These are phyloP conservation scores for Chelonus formosanus DNA, from an alignment of 2,888 invertebrate genomes.

Conservation along the genomic window DNA sequence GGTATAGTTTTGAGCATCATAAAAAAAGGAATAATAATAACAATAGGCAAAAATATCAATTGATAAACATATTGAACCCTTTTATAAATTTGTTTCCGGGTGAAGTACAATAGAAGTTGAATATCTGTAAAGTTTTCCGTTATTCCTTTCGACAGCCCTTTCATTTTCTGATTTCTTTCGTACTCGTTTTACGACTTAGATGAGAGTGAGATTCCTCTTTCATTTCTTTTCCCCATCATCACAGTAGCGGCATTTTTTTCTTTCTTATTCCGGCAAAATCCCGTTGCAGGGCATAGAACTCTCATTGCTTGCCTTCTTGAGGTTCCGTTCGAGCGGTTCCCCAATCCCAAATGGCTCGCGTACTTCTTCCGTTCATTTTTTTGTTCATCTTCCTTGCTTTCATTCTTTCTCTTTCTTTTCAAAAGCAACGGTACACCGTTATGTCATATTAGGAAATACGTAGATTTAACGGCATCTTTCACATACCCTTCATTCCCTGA, in stretches of 20 bases:
- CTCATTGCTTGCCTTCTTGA: constrained; percentile 29
- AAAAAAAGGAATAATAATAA: neutral
- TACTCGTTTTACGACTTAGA: constrained; percentile 7
- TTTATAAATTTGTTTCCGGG: constrained; percentile 7
- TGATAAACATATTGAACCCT: neutral
- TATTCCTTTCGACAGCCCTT: constrained; percentile 36
- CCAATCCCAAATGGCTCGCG: constrained; percentile 35
- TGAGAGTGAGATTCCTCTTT: constrained; percentile 14
- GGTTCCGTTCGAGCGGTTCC: constrained; percentile 40
- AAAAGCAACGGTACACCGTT: constrained; percentile 55
- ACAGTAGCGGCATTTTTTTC: constrained; percentile 11
- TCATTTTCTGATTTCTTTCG: constrained; percentile 35
- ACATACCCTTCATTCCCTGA: too few relatives aligned
- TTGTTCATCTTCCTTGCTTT: constrained; percentile 25
- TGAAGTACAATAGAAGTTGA: neutral
- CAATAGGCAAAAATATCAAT: neutral
- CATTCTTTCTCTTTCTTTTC: constrained; percentile 31
- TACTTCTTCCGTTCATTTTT: constrained; percentile 30
- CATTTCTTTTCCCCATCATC: constrained; percentile 24
- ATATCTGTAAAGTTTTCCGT: constrained; percentile 12
- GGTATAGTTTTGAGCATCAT: too few relatives aligned
- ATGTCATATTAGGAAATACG: constrained; percentile 64
- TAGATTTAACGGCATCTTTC: constrained; percentile 58
- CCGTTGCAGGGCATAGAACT: constrained; percentile 42
- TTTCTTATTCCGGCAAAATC: constrained; percentile 39